Conservation (phyloP, 2,113 vertebrate species). For the Scartelaos histophorus region DNA sequence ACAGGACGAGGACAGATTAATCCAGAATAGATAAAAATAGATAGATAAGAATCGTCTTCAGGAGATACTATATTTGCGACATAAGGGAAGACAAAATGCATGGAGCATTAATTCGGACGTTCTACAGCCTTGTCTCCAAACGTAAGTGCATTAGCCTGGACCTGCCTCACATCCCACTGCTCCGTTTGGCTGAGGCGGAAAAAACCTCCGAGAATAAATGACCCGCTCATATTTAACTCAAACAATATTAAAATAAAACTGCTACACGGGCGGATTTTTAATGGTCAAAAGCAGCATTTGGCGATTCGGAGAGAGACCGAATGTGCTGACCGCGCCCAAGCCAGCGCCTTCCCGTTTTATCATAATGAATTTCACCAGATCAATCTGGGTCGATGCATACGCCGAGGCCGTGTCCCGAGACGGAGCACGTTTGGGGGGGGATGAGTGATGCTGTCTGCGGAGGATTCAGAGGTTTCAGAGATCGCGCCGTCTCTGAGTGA, state of each 20-base stretch:
- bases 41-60: too few species aligned
- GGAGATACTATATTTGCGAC: neutral
- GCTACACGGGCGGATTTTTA: conserved; percentile 2
- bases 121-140: neutral
- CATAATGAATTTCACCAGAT: conserved; percentile 29
- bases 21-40: too few species aligned
- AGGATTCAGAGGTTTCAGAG: conserved; percentile 2
- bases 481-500: neutral
- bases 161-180: neutral
- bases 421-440: conserved; percentile 1
- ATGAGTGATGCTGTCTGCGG: conserved; percentile 6
- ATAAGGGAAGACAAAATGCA: neutral
- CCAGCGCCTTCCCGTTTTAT: conserved; percentile 21
- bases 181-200: neutral
- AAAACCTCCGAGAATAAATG: neutral
- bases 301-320: conserved; percentile 5
- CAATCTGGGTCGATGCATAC: conserved; percentile 5
- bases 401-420: conserved; percentile 2
- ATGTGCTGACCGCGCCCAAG: conserved; percentile 26
- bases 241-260: conserved; percentile 19
- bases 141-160: neutral
- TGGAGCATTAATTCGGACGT: neutral
- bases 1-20: too few species aligned
- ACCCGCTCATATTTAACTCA: conserved; percentile 23
- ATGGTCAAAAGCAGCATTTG: conserved; percentile 7